These are phyloP conservation scores for Rhamphomyia laevipes DNA, from an alignment of 2,888 invertebrate genomes.

Conservation along the genomic window DNA sequence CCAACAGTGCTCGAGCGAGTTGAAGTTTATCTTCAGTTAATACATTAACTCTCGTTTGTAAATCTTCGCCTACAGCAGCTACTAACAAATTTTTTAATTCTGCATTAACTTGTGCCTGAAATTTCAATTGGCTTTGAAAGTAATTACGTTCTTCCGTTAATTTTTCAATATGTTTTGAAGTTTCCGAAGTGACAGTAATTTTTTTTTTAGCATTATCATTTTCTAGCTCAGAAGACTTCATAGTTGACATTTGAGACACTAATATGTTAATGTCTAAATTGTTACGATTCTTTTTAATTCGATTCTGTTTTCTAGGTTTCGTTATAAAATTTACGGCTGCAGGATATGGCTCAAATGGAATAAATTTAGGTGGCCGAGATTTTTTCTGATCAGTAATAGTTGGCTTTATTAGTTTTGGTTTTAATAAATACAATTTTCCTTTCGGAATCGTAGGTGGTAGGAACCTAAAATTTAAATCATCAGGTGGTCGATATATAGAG, in stretches of 20 bases:
- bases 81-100: conserved; percentile 87
- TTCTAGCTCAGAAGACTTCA: conserved; percentile 51
- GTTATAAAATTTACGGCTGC: conserved; percentile 72
- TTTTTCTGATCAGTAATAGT: conserved; percentile 26
- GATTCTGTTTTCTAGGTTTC: conserved; percentile 18
- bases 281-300: conserved; percentile 35
- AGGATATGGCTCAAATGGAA: conserved; percentile 81
- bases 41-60: conserved; percentile 78
- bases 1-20: conserved; percentile 70
- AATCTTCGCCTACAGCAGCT: conserved; percentile 89
- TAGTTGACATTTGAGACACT: conserved; percentile 57
- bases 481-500: neutral
- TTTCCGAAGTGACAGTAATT: conserved; percentile 15
- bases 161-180: conserved; percentile 47
- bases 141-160: conserved; percentile 56
- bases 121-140: conserved; percentile 69
- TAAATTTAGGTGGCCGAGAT: conserved; percentile 61
- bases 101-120: conserved; percentile 80
- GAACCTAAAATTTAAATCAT: conserved; percentile 2
- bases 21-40: conserved; percentile 87
- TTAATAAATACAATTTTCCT: conserved; percentile 46
- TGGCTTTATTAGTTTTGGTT: conserved; percentile 48
- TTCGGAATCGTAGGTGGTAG: conserved; percentile 41
- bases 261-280: conserved; percentile 55
- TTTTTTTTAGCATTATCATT: conserved; percentile 29